These are phyloP conservation scores for Graptemys geographica DNA, from an alignment of 2,797 vertebrate species.

Conservation along the genomic window DNA sequence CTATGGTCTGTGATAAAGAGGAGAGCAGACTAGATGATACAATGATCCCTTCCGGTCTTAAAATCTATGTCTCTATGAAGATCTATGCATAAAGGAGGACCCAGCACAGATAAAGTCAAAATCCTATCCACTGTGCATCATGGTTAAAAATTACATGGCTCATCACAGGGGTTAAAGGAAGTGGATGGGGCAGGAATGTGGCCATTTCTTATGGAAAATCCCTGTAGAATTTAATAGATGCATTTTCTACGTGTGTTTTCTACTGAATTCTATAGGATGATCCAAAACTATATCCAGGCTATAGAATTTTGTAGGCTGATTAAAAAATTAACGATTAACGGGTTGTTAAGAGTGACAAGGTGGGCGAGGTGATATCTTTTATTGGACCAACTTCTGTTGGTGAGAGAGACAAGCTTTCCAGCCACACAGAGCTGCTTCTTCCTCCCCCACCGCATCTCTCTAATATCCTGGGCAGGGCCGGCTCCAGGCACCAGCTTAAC, in stretches of 20 bases:
- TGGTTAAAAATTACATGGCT: not conserved
- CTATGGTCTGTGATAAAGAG: not conserved
- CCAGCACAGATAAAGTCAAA: not conserved
- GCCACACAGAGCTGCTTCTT: too few species aligned
- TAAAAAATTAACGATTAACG: not conserved
- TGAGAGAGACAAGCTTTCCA: not conserved
- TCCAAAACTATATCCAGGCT: not conserved
- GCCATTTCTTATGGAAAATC: not conserved
- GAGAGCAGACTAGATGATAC: not conserved
- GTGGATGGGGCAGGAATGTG: too few species aligned
- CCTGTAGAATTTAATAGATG: not conserved
- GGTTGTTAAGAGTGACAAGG: not conserved
- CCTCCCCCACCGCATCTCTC: not conserved
- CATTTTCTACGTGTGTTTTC: not conserved
- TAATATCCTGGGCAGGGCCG: not conserved
- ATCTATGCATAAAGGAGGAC: not conserved
- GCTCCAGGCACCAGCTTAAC: too few species aligned
- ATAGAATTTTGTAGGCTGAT: not conserved
- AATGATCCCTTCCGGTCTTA: not conserved
- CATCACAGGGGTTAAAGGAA: not conserved
- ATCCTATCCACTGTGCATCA: not conserved
- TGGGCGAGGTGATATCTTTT: not conserved
- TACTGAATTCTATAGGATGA: not conserved
- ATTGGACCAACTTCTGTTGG: not conserved
- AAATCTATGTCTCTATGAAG: not conserved